A percentile compares a stretch with the other conserved stretches of the same genome.
Conservation (phyloP, 2,888 invertebrate genomes). For the Belgica antarctica region DNA sequence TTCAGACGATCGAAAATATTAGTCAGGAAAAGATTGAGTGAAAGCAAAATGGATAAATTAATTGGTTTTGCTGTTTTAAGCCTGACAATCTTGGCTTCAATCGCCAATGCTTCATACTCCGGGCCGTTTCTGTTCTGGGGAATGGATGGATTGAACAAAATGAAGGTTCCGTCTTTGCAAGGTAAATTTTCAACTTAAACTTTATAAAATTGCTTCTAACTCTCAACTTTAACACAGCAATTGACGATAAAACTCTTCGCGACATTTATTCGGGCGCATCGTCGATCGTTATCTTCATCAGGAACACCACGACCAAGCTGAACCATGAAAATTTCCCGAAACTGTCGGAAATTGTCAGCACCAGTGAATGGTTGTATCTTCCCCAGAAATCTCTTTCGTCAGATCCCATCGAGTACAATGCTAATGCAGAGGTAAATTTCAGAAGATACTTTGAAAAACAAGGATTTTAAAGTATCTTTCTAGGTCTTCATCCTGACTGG, state of each 20-base stretch:
- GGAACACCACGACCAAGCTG: slow-evolving; percentile 59
- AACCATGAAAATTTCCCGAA: slow-evolving; percentile 60
- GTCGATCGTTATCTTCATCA: slow-evolving; percentile 62
- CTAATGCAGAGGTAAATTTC: slow-evolving; percentile 59
- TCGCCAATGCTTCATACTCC: slow-evolving; percentile 51
- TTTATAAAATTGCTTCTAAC: slow-evolving; percentile 8
- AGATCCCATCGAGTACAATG: slow-evolving; percentile 62
- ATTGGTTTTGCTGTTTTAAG: not conserved
- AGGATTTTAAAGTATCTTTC: slow-evolving; percentile 39
- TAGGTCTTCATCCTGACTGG: slow-evolving; percentile 62
- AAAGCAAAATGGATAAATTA: not conserved
- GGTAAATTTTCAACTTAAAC: slow-evolving; percentile 47
- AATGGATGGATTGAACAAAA: slow-evolving; percentile 56
- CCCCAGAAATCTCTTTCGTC: slow-evolving; percentile 61
- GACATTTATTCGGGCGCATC: slow-evolving; percentile 60
- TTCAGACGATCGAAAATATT: too few species aligned
- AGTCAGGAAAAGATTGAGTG: too few species aligned
- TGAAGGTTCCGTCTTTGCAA: slow-evolving; percentile 58
- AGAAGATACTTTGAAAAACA: not conserved
- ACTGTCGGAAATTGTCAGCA: slow-evolving; percentile 59
- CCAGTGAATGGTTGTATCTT: slow-evolving; percentile 57
- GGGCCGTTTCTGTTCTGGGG: slow-evolving; percentile 64
- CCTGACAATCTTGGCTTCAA: not conserved
- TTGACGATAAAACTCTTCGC: slow-evolving; percentile 60
- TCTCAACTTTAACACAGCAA: slow-evolving; percentile 36